These are phyloP conservation scores for Sclerurus mexicanus DNA, from an alignment of 2,113 vertebrate genomes.

Conservation along the genomic window DNA sequence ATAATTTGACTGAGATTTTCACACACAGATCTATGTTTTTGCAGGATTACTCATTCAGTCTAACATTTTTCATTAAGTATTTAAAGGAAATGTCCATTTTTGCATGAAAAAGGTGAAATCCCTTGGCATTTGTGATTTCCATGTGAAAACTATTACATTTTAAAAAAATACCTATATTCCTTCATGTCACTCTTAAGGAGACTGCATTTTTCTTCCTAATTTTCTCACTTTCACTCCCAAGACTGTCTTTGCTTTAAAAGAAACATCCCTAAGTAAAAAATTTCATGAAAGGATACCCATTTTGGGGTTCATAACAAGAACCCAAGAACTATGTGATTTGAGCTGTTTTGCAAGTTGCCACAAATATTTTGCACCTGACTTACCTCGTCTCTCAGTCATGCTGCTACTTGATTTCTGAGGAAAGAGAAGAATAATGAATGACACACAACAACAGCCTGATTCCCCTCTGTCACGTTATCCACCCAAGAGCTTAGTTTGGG, in stretches of 20 bases:
- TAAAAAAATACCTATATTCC: background rate
- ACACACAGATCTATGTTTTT: background rate
- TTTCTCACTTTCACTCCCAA: background rate
- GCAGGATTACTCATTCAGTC: background rate
- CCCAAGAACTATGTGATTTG: background rate
- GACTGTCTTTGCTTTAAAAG: background rate
- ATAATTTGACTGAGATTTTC: background rate
- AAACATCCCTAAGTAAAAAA: background rate
- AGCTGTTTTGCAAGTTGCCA: background rate
- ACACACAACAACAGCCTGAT: background rate
- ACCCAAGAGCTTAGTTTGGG: background rate
- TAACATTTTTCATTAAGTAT: background rate
- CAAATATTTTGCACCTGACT: background rate
- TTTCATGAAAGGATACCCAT: rapidly evolving
- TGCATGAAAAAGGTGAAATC: background rate
- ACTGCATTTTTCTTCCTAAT: background rate
- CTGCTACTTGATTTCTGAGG: background rate
- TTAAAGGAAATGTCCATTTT: background rate
- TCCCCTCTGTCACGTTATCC: background rate
- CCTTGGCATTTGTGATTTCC: background rate
- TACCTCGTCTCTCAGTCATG: background rate
- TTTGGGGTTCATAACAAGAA: background rate
- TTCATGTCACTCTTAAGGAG: background rate
- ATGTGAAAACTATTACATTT: background rate
- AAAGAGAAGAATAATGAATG: background rate